Evolutionary conservation across 2,888 invertebrate species (phyloP).

Genomic region (Euproctis similis): DNA sequence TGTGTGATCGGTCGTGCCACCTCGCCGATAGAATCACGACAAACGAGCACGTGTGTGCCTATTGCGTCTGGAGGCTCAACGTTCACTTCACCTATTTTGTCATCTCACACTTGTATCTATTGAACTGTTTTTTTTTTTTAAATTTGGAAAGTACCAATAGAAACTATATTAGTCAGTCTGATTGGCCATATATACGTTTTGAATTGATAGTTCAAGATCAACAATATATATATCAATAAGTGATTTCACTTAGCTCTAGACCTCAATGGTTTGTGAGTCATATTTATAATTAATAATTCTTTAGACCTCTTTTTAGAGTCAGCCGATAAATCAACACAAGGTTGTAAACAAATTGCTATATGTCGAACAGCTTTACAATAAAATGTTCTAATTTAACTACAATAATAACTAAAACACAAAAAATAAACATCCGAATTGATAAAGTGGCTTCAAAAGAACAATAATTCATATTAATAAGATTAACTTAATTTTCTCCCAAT

Average conservation of each 20-base stretch:
- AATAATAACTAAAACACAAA: too few species aligned
- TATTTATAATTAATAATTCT: constrained; percentile 11
- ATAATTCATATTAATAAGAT: too few species aligned
- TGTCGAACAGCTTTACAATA: background rate
- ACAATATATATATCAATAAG: constrained; percentile 16
- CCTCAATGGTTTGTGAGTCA: constrained; percentile 20
- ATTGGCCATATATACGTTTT: constrained; percentile 32
- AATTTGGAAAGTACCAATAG: constrained; percentile 42
- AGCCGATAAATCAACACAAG: constrained; percentile 5
- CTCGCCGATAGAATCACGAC: constrained; percentile 59
- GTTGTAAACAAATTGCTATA: constrained; percentile 1
- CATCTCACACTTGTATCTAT: constrained; percentile 51
- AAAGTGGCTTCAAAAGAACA: too few species aligned
- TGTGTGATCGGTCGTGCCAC: constrained; percentile 45
- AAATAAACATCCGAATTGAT: too few species aligned
- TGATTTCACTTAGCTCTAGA: constrained; percentile 17
- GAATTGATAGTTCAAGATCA: constrained; percentile 13
- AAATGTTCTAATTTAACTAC: too few species aligned
- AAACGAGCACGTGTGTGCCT: constrained; percentile 65
- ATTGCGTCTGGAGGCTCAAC: constrained; percentile 61
- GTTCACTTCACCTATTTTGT: constrained; percentile 67
- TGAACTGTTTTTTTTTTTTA: constrained; percentile 39
- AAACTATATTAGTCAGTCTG: constrained; percentile 44
- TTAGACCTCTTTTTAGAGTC: constrained; percentile 7
- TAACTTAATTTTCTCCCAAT: too few species aligned